These are phyloP conservation scores for Megamerina dolium DNA, from an alignment of 2,888 invertebrate species.

Conservation along the genomic window DNA sequence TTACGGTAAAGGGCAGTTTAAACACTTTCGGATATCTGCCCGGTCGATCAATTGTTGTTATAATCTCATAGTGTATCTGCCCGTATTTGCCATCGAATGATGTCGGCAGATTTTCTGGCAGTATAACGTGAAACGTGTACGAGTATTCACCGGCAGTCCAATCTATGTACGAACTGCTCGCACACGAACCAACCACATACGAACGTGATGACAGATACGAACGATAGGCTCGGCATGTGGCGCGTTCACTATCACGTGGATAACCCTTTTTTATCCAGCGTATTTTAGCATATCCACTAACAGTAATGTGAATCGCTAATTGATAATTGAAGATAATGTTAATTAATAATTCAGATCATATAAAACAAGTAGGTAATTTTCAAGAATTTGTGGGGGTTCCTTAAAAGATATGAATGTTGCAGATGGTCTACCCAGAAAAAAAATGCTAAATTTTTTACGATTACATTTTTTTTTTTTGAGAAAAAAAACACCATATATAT, in stretches of 20 bases:
- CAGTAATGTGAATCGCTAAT: conserved; percentile 45
- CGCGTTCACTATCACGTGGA: conserved; percentile 46
- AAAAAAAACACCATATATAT: too few species aligned
- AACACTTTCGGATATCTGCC: conserved; percentile 80
- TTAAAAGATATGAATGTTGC: too few species aligned
- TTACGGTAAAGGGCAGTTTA: conserved; percentile 73
- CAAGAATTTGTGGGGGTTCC: too few species aligned
- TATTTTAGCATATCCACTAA: conserved; percentile 48
- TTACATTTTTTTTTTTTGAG: too few species aligned
- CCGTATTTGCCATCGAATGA: conserved; percentile 74
- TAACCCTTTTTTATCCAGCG: conserved; percentile 50
- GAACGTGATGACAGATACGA: conserved; percentile 46
- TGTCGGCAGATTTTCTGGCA: conserved; percentile 60
- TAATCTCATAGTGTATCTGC: conserved; percentile 71
- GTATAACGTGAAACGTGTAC: conserved; percentile 71
- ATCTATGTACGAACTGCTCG: conserved; percentile 56
- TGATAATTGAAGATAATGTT: neutral
- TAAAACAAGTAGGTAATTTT: too few species aligned
- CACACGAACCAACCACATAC: conserved; percentile 44
- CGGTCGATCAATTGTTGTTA: conserved; percentile 72
- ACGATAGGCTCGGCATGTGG: conserved; percentile 47
- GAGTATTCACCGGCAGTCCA: conserved; percentile 62
- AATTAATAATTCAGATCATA: too few species aligned
- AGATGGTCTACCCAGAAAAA: too few species aligned
- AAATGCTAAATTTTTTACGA: too few species aligned